Evolutionary conservation across 2,797 vertebrate genomes (phyloP), one percentile per base, ranked within the genome.

Genomic region (Halcyon badia): DNA sequence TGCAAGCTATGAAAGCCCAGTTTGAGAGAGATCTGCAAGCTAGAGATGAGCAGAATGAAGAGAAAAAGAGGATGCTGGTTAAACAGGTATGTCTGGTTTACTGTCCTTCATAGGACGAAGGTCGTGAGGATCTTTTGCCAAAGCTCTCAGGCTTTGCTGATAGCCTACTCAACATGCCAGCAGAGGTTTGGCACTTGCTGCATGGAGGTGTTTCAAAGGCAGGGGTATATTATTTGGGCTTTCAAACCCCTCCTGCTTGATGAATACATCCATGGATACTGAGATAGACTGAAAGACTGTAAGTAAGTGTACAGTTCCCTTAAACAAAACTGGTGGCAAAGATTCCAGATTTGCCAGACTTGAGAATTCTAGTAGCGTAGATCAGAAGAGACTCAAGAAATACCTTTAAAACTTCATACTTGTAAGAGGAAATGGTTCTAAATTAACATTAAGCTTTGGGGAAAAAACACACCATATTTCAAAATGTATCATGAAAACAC

Each of bases 1-100:
- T 99, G 99, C 99, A 99, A 98, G 99, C 99, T 82, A 98, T 99
- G 99, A 99, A 99, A 96, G 99, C 99, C 31, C 99, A 99, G 98
- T 99, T 99, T 64, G 99, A 99, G 76, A 95, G 99, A 84, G 99
- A 99, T 95, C 97, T 99, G 86, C 99, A 99, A 91, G 98, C 98
- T 95, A 98, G 99, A 87, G 99, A 99, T 5, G 99, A 99, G 41
- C 95, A 98, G 96, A 98, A 98, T 8, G 98, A 98, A 60, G 96
- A 96, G 49, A 98, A 99, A 82, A 99, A 98, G 90, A 97, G 98
- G 66, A 97, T 98, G 90, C 98, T 99, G 86, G 96, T 99, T 68
- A 99, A 99, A 89, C 98, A 99, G 91, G 98, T 99, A 78, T 2
- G 81, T 70, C 7, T 82, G 8, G 1, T 83, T 77, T 68, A 13